Evolutionary conservation across 2,797 vertebrate species (phyloP).

Genomic region (Prunella strophiata): DNA sequence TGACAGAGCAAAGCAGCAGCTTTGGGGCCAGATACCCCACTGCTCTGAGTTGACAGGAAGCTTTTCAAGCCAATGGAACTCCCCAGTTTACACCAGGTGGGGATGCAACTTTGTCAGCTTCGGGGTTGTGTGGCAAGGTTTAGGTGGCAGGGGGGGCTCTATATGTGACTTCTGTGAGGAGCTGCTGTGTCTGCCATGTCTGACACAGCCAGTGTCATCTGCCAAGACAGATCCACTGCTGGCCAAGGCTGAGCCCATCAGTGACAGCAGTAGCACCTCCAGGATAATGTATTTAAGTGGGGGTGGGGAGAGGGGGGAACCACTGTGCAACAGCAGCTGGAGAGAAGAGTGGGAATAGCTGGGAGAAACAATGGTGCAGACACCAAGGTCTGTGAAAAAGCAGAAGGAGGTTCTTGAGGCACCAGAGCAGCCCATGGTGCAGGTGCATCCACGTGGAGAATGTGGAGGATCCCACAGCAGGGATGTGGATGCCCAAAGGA

Average conservation of each 20-base stretch:
- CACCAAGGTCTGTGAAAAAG: neutral
- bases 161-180: neutral
- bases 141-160: neutral
- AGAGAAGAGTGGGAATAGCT: neutral
- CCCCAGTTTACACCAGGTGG: neutral
- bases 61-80: neutral
- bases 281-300: neutral
- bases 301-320: accelerated
- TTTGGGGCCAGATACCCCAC: neutral
- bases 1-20: neutral
- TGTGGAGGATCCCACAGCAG: neutral
- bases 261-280: neutral
- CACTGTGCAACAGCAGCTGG: neutral
- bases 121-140: neutral
- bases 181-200: neutral
- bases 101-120: neutral
- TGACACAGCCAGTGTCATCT: neutral
- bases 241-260: neutral
- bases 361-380: neutral
- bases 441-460: neutral
- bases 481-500: neutral
- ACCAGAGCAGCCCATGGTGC: neutral
- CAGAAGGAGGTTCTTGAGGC: accelerated
- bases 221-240: neutral
- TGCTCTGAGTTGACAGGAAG: neutral